These are phyloP conservation scores for Falco biarmicus DNA, from an alignment of 2,797 vertebrate genomes.

Conservation along the genomic window DNA sequence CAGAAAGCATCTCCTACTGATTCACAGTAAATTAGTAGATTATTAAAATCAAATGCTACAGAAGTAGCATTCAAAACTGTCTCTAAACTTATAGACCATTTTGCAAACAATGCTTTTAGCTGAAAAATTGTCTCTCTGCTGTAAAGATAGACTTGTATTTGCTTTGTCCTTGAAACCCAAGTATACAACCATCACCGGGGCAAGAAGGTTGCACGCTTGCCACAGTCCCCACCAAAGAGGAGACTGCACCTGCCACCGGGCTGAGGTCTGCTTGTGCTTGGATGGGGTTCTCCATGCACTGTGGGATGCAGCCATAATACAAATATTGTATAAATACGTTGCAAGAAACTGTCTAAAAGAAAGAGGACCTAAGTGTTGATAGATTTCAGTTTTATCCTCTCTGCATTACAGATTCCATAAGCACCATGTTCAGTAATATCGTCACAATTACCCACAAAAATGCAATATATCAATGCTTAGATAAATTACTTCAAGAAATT, in stretches of 20 bases:
- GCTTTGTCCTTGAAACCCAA: background rate
- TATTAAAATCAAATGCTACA: background rate
- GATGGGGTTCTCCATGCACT: background rate
- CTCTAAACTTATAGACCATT: background rate
- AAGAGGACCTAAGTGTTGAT: too few species aligned
- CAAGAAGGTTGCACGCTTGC: background rate
- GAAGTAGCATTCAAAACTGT: background rate
- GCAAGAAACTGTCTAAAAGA: background rate
- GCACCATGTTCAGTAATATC: background rate
- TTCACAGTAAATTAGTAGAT: background rate
- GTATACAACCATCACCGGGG: background rate
- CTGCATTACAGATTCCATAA: background rate
- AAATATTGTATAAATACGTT: too few species aligned
- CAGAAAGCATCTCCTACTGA: background rate
- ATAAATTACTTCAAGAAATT: background rate
- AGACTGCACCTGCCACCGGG: background rate
- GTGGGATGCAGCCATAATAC: background rate
- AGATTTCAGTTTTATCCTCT: background rate
- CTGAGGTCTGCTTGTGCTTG: background rate
- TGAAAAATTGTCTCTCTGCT: background rate
- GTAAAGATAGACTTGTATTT: background rate
- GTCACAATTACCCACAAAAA: background rate
- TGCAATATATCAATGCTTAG: background rate
- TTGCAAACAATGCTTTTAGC: background rate
- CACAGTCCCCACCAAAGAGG: background rate